phyloP scores from a whole-genome alignment of 2,888 invertebrate species.

The Globia sparganii region DNA sequence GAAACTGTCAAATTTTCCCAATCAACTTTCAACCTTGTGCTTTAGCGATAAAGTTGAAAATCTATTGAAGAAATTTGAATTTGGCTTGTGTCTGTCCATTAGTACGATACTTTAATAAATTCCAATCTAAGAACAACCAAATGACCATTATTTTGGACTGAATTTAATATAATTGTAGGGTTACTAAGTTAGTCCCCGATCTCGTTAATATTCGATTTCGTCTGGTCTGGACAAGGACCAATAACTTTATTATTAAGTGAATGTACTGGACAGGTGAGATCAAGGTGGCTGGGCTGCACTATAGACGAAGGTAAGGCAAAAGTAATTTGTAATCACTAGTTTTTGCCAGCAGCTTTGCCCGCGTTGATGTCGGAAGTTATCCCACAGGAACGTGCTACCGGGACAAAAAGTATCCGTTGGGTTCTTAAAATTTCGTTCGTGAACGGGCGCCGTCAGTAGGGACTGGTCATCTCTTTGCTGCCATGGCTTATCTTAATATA shows the following conservation, averaged over 20 bases:
- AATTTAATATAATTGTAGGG: conserved; percentile 32
- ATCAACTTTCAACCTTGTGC: no score
- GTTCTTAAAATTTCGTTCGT: no score
- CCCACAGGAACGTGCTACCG: not conserved
- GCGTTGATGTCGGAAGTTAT: not conserved
- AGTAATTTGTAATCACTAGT: not conserved
- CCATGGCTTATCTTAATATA: no score
- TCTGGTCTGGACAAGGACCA: conserved; percentile 36
- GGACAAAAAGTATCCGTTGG: not conserved
- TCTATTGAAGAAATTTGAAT: no score
- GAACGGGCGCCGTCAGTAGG: no score
- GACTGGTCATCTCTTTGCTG: no score
- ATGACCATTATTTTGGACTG: conserved; percentile 18
- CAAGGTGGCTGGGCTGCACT: conserved; percentile 15
- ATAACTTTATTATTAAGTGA: conserved; percentile 42
- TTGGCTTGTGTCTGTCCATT: no score
- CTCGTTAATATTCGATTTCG: conserved; percentile 61
- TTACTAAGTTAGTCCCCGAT: conserved; percentile 56
- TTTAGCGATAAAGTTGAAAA: no score
- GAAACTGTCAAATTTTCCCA: no score
- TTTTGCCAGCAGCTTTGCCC: not conserved
- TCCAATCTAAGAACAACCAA: conserved; percentile 6
- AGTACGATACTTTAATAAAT: conserved; percentile 3
- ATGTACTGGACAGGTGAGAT: conserved; percentile 33
- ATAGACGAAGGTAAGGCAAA: not conserved